These are phyloP conservation scores for Noctuana brunneofusca DNA, from an alignment of 2,888 invertebrate genomes.

Conservation along the genomic window DNA sequence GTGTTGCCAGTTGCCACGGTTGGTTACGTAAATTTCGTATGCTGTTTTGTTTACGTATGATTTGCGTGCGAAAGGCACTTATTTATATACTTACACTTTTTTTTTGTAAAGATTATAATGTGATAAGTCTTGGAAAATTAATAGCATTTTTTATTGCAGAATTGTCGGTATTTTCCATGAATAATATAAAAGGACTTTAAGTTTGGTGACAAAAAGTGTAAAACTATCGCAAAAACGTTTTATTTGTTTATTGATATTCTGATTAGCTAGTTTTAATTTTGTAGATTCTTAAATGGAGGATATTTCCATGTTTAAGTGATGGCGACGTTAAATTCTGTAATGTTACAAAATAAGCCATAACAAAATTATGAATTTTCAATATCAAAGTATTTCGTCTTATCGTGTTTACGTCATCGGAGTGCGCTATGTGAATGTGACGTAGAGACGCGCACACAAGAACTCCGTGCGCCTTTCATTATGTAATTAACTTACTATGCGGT, in stretches of 20 bases:
- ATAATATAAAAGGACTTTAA: background rate
- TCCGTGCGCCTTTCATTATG: constrained; percentile 36
- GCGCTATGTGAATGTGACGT: constrained; percentile 35
- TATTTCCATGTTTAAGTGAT: background rate
- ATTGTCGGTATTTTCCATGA: background rate
- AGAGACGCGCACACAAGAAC: constrained; percentile 29
- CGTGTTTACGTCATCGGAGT: constrained; percentile 36
- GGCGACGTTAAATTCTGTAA: background rate
- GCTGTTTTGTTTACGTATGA: constrained; percentile 32
- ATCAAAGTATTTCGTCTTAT: constrained; percentile 21
- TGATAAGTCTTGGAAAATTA: constrained; percentile 4
- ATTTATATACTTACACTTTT: constrained; percentile 1
- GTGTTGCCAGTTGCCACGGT: constrained; percentile 29
- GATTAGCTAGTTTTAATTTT: background rate
- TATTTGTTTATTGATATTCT: no score
- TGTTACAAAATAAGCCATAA: background rate
- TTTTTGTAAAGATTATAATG: constrained; percentile 3
- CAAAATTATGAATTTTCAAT: background rate
- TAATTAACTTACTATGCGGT: constrained; percentile 35
- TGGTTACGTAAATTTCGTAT: constrained; percentile 28
- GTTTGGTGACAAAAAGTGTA: background rate
- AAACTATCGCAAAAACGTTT: background rate
- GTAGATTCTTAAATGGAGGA: no score
- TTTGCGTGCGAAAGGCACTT: constrained; percentile 8
- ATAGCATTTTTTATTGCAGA: background rate